These are phyloP conservation scores for Chironomus striatipennis DNA, from an alignment of 1,140 invertebrate species.

Conservation along the genomic window DNA sequence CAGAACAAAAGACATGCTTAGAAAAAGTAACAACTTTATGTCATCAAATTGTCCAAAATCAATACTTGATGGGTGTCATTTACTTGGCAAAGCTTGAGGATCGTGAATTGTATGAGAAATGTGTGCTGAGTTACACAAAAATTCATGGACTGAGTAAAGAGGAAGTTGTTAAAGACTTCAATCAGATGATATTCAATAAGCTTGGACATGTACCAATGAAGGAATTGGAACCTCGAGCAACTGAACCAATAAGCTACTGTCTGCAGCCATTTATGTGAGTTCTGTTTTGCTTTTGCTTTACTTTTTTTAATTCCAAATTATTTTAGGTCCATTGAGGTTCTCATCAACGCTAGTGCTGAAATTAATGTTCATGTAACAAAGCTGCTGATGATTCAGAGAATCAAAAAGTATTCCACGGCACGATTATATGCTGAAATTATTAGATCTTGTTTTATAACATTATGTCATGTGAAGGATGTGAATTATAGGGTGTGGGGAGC, in stretches of 20 bases:
- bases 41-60: slow-evolving; percentile 58
- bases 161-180: slow-evolving; percentile 31
- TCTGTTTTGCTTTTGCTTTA: not conserved
- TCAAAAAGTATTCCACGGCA: slow-evolving; percentile 62
- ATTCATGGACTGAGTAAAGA: not conserved
- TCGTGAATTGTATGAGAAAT: slow-evolving; percentile 34
- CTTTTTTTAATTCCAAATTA: slow-evolving; percentile 30
- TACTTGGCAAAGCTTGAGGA: slow-evolving; percentile 71
- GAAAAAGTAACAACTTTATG: slow-evolving; percentile 62
- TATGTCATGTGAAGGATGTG: slow-evolving; percentile 67
- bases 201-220: slow-evolving; percentile 34
- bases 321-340: slow-evolving; percentile 53
- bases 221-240: slow-evolving; percentile 30
- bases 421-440: slow-evolving; percentile 82
- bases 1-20: slow-evolving; percentile 51
- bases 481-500: slow-evolving; percentile 84
- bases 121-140: slow-evolving; percentile 30
- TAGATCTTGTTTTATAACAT: slow-evolving; percentile 76
- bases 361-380: slow-evolving; percentile 70
- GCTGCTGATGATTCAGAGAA: slow-evolving; percentile 68
- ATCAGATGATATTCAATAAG: slow-evolving; percentile 36
- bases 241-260: slow-evolving; percentile 62
- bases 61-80: slow-evolving; percentile 72
- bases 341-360: slow-evolving; percentile 66
- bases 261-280: slow-evolving; percentile 55